A percentile compares a stretch with the other conserved stretches of the same genome.
phyloP scores from a whole-genome alignment of 2,797 vertebrate genomes.

The Taenioides sp. region DNA sequence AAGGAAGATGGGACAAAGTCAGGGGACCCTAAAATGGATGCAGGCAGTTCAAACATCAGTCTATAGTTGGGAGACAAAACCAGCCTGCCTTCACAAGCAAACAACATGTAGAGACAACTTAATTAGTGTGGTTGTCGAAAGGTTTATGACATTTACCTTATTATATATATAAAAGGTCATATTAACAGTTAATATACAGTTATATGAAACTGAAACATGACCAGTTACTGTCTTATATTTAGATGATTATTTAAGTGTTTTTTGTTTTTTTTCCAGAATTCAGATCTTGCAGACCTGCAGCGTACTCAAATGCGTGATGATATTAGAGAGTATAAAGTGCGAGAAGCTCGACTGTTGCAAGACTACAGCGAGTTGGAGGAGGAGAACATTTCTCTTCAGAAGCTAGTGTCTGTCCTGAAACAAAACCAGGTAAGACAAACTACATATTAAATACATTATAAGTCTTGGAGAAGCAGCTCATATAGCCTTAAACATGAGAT shows the following conservation, averaged over 20 bases:
- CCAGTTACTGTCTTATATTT: too few relatives aligned
- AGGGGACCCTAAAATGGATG: neutral
- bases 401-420: conserved; percentile 93
- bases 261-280: conserved; percentile 69
- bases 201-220: neutral
- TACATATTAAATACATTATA: neutral
- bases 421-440: conserved; percentile 86
- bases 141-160: neutral
- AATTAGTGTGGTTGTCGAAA: neutral
- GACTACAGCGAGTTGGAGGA: conserved; percentile 97
- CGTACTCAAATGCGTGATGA: conserved; percentile 90
- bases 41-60: neutral
- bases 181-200: neutral
- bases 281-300: conserved; percentile 88
- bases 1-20: neutral
- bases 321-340: conserved; percentile 94
- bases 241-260: neutral
- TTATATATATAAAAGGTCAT: neutral
- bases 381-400: conserved; percentile 97
- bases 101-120: neutral
- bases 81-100: neutral
- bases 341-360: conserved; percentile 91
- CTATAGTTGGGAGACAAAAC: neutral
- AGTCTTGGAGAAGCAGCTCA: neutral
- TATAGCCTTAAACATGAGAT: conserved; percentile 90